Percentiles rank a stretch among this genome's conserved stretches.
Evolutionary conservation across 2,888 invertebrate genomes (phyloP).

Genomic region (Prostheceraeus crozeri): DNA sequence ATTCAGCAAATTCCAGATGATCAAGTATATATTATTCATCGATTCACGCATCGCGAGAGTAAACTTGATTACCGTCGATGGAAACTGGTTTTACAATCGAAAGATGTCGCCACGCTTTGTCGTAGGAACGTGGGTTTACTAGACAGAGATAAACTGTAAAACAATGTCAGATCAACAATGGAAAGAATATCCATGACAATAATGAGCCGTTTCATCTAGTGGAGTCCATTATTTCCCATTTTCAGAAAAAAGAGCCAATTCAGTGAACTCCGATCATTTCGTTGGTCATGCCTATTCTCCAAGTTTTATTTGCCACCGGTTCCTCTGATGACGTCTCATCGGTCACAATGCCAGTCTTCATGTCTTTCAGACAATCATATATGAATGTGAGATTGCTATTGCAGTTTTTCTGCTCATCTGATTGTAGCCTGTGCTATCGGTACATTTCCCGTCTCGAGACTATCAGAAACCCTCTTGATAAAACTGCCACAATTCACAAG

Average conservation of each 20-base stretch:
- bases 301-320: too few relatives aligned
- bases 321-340: too few relatives aligned
- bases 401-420: slow-evolving; percentile 5
- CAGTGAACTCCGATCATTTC: slow-evolving; percentile 25
- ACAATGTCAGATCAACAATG: slow-evolving; percentile 18
- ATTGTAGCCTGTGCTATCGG: slow-evolving; percentile 8
- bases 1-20: slow-evolving; percentile 22
- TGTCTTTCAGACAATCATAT: too few relatives aligned
- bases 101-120: slow-evolving; percentile 6
- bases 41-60: slow-evolving; percentile 24
- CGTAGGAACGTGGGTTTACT: slow-evolving; percentile 16
- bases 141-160: slow-evolving; percentile 16
- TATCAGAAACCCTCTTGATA: too few relatives aligned
- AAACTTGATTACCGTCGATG: slow-evolving; percentile 13
- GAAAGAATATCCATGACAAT: slow-evolving; percentile 9
- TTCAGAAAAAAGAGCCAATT: slow-evolving; percentile 18
- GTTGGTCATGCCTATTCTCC: too few relatives aligned
- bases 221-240: slow-evolving; percentile 13
- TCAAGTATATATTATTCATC: slow-evolving; percentile 7
- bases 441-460: slow-evolving; percentile 16
- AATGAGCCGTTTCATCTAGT: slow-evolving; percentile 12
- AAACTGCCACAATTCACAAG: too few relatives aligned
- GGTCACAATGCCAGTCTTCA: too few relatives aligned
- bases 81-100: slow-evolving; percentile 15
- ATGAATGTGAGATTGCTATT: slow-evolving; percentile 29